Evolutionary conservation across 2,797 vertebrate species (phyloP), one percentile per base, ranked within the genome.

Genomic region (Trachurus trachurus): DNA sequence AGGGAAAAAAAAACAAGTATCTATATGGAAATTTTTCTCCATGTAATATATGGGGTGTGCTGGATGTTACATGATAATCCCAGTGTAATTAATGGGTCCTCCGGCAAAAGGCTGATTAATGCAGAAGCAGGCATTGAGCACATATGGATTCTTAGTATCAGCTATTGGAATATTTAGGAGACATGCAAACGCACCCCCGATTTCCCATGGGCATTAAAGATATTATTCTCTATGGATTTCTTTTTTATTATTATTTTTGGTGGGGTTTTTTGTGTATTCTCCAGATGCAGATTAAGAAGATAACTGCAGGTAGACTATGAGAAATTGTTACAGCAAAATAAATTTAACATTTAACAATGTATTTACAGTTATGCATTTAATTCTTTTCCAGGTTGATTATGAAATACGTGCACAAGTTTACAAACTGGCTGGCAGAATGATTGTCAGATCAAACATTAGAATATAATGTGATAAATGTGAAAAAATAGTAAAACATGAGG

Each of bases 1-100:
- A 26, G 3, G 3, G 26, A 13, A 44, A 64, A 76, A 76, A 84
- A 83, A 39, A 4, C 68, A 85, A 87, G 84, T 82, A 84, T 89
- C 84, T 92, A 89, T 90, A 93, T 92, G 91, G 81, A 89, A 87
- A 83, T 89, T 81, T 81, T 31, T 44, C 67, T 69, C 31, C 1
- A 22, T 63, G 74, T 89, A 84, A 82, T 90, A 67, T 84, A 77
- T 56, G 71, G 71, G 69, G 26, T 66, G 73, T 66, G 80, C 71
- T 42, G 79, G 60, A 84, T 75, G 59, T 85, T 85, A 87, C 80
- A 88, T 81, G 83, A 88, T 92, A 90, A 92, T 93, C 88, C 76
- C 71, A 53, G 74, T 74, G 81, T 91, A 93, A 92, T 93, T 90
- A 92, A 90, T 87, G 85, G 17, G 72, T 88, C 78, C 79, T 80